phyloP scores from a whole-genome alignment of 2,113 vertebrate species.

The Aegotheles bennettii region DNA sequence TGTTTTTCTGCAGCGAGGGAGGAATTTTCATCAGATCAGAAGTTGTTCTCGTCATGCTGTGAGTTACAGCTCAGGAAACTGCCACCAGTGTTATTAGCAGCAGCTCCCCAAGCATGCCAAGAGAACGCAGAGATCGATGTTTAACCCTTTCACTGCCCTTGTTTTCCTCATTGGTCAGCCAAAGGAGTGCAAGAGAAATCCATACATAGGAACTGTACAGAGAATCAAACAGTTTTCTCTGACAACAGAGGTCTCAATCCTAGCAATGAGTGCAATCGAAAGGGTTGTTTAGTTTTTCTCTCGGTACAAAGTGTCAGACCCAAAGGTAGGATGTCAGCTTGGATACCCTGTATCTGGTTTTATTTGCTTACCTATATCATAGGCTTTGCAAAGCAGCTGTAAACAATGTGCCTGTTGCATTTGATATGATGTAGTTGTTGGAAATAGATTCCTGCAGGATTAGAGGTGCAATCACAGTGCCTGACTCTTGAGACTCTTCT shows the following conservation, averaged over 20 bases:
- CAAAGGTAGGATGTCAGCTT: not conserved
- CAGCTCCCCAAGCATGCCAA: not conserved
- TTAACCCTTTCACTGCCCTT: slow-evolving; percentile 9
- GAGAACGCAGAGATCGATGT: not conserved
- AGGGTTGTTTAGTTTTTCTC: not conserved
- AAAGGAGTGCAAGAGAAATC: not conserved
- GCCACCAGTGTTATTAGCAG: not conserved
- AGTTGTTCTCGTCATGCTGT: not conserved
- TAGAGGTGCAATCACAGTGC: not conserved
- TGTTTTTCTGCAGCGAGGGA: not conserved
- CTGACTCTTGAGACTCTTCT: slow-evolving; percentile 15
- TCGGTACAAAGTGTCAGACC: not conserved
- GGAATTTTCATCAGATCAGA: slow-evolving; percentile 31
- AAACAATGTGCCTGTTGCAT: not conserved
- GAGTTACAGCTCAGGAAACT: slow-evolving; percentile 25
- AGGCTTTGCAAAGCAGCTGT: not conserved
- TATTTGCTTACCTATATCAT: not conserved
- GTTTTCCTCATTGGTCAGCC: not conserved
- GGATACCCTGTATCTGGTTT: not conserved
- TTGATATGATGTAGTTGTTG: not conserved
- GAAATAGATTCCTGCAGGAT: slow-evolving; percentile 33
- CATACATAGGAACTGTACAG: not conserved
- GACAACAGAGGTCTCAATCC: not conserved
- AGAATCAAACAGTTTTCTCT: not conserved
- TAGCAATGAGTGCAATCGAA: not conserved